Evolutionary conservation across 1,140 invertebrate genomes (phyloP).

Genomic region (Macrotrachela quadricornifera): DNA sequence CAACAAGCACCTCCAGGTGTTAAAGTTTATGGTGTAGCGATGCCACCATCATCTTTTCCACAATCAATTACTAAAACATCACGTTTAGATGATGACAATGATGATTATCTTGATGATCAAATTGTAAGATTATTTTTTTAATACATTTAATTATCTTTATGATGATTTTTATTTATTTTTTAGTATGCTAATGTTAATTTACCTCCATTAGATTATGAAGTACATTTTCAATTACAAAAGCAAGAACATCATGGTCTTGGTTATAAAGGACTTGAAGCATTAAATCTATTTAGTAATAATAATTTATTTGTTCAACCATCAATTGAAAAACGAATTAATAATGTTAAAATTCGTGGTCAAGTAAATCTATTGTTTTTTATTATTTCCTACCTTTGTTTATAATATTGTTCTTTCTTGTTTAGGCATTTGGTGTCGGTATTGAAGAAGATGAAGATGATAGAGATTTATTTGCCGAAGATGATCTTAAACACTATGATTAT

Average conservation of each 20-base stretch:
- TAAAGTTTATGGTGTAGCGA: conserved; percentile 1
- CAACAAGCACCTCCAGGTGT: background rate
- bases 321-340: conserved; percentile 37
- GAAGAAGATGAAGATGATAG: conserved; percentile 78
- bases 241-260: conserved; percentile 43
- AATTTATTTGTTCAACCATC: conserved; percentile 10
- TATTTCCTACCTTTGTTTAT: background rate
- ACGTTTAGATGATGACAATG: background rate
- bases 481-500: conserved; percentile 82
- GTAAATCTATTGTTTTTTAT: conserved; percentile 21
- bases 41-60: background rate
- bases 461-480: conserved; percentile 72
- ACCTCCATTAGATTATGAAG: too few species aligned
- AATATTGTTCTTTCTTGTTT: conserved; percentile 12
- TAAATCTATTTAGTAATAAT: conserved; percentile 19
- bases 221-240: conserved; percentile 48
- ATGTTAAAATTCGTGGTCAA: conserved; percentile 56
- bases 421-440: conserved; percentile 92
- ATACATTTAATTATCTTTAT: too few species aligned
- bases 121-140: too few species aligned
- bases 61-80: background rate
- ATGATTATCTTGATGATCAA: background rate
- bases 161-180: too few species aligned
- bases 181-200: too few species aligned
- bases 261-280: conserved; percentile 48